Percentiles rank a stretch among this genome's conserved stretches.
Conservation (phyloP, 2,113 vertebrate genomes). For the Notechis scutatus region DNA sequence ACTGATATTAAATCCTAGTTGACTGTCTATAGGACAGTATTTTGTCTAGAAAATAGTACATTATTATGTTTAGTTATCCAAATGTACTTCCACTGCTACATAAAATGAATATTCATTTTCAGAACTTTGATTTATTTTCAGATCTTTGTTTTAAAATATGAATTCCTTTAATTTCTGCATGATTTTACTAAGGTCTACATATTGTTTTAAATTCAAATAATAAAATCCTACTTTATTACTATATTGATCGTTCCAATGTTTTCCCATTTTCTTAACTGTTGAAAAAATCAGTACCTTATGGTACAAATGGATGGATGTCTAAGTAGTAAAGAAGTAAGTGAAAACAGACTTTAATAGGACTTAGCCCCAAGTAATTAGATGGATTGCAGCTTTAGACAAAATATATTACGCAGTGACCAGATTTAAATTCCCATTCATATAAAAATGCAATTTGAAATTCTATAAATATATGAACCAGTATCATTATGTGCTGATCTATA, state of each 20-base stretch:
- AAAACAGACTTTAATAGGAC: background rate
- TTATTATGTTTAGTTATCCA: background rate
- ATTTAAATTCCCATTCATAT: background rate
- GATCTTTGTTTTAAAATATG: background rate
- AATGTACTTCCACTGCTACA: background rate
- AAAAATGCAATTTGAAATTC: constrained; percentile 1
- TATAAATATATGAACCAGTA: constrained; percentile 9
- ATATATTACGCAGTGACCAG: background rate
- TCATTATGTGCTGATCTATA: background rate
- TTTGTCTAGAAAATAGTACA: background rate
- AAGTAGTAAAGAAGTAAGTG: background rate
- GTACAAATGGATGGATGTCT: background rate
- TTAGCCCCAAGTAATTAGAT: background rate
- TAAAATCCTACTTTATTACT: background rate
- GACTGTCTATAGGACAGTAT: background rate
- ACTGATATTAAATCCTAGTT: background rate
- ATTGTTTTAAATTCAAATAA: background rate
- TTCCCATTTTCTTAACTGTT: background rate
- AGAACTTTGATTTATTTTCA: background rate
- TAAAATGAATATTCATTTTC: background rate
- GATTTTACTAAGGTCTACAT: background rate
- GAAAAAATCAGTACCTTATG: background rate
- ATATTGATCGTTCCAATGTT: background rate
- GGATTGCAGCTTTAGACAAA: background rate
- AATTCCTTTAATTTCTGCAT: background rate